Conservation (phyloP, 2,888 invertebrate species). For the Scelioninae gen. 1 region DNA sequence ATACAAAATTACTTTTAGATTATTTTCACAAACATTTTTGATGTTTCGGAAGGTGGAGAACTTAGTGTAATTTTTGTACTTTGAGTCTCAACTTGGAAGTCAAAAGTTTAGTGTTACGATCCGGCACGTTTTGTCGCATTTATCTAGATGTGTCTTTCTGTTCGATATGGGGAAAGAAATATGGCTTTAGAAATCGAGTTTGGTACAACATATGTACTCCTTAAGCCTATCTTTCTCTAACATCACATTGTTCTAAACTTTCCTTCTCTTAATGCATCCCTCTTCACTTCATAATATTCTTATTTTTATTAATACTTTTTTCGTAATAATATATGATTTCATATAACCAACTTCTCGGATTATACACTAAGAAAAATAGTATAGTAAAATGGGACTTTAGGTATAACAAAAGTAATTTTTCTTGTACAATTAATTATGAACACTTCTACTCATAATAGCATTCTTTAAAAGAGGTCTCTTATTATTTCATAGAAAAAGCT, state of each 20-base stretch:
- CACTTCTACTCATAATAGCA: too few relatives aligned
- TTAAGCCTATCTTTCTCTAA: slow-evolving; percentile 40
- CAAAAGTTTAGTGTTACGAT: slow-evolving; percentile 73
- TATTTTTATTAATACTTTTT: too few relatives aligned
- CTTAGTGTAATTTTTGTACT: slow-evolving; percentile 37
- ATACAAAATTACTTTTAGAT: slow-evolving; percentile 5
- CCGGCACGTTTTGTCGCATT: slow-evolving; percentile 82
- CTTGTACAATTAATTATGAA: too few relatives aligned
- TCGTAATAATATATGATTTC: too few relatives aligned
- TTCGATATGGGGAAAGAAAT: slow-evolving; percentile 78
- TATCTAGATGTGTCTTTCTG: slow-evolving; percentile 82
- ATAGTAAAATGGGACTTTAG: too few relatives aligned
- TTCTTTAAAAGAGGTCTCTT: too few relatives aligned
- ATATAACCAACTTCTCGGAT: too few relatives aligned
- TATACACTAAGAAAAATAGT: too few relatives aligned
- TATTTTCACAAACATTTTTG: slow-evolving; percentile 19
- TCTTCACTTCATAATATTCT: background rate
- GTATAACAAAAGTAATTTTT: too few relatives aligned
- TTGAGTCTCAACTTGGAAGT: slow-evolving; percentile 56
- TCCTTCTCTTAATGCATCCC: slow-evolving; percentile 19
- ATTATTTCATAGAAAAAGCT: too few relatives aligned
- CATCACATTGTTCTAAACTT: background rate
- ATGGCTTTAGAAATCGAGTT: slow-evolving; percentile 78
- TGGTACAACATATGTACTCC: slow-evolving; percentile 65
- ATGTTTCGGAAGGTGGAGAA: slow-evolving; percentile 16